Evolutionary conservation across 2,797 vertebrate genomes (phyloP).

Genomic region (Vireo griseus): DNA sequence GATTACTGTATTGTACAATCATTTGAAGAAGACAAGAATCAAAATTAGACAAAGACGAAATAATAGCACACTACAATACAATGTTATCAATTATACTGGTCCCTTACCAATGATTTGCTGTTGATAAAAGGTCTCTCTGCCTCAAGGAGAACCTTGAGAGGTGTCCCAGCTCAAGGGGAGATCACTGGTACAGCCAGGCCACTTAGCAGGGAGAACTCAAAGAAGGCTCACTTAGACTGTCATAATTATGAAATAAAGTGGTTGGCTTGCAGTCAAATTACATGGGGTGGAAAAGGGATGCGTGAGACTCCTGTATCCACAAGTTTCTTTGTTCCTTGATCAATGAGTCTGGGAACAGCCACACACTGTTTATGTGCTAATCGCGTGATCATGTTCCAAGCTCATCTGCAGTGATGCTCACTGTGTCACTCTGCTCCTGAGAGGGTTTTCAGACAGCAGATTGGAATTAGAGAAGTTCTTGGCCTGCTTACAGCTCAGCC

Average conservation of each 20-base stretch:
- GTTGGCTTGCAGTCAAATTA: neutral
- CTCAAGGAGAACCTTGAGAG: neutral
- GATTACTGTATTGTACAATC: neutral
- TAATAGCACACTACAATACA: neutral
- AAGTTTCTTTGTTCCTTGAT: neutral
- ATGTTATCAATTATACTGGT: neutral
- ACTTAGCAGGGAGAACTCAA: accelerated
- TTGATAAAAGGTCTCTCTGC: neutral
- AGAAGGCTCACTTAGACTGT: neutral
- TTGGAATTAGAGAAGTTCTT: neutral
- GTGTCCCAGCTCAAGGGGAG: neutral
- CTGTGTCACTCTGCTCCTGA: neutral
- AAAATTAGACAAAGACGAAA: neutral
- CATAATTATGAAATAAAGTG: neutral
- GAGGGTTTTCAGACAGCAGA: neutral
- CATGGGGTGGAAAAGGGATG: neutral
- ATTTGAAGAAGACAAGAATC: neutral
- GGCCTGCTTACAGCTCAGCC: neutral
- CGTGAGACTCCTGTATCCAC: neutral
- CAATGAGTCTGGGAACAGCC: neutral
- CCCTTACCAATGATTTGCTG: neutral
- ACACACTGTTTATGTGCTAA: accelerated
- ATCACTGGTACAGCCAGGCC: neutral
- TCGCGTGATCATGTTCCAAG: accelerated
- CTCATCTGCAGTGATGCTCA: neutral